These are phyloP conservation scores for Nipponia nippon DNA, from an alignment of 2,113 vertebrate genomes.

Conservation along the genomic window DNA sequence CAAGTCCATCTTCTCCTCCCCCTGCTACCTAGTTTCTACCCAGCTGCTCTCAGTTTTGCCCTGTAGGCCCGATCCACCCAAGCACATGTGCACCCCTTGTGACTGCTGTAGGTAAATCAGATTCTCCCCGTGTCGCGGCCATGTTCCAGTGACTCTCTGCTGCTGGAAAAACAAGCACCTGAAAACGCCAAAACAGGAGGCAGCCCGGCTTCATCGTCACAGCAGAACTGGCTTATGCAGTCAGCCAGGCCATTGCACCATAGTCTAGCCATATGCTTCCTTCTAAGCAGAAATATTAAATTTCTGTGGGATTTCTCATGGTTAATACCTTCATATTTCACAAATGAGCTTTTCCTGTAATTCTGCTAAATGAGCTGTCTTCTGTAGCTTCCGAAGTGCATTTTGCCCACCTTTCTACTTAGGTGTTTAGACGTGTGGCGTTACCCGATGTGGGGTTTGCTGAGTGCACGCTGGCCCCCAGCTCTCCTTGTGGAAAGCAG, in stretches of 20 bases:
- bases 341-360: neutral
- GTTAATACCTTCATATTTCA: neutral
- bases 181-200: neutral
- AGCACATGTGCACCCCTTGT: neutral
- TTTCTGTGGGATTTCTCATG: neutral
- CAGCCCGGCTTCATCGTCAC: neutral
- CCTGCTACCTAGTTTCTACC: neutral
- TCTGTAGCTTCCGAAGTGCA: neutral
- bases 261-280: neutral
- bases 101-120: neutral
- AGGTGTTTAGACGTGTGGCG: accelerated
- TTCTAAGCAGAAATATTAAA: neutral
- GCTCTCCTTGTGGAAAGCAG: neutral
- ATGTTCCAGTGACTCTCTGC: neutral
- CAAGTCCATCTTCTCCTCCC: neutral
- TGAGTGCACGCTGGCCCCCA: neutral
- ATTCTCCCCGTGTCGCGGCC: neutral
- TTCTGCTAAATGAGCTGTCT: neutral
- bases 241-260: neutral
- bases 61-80: neutral
- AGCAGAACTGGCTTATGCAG: neutral
- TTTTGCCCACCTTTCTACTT: neutral
- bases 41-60: neutral
- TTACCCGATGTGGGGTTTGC: neutral
- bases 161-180: neutral